phyloP scores from a whole-genome alignment of 1,140 invertebrate species.

The Chironomus striatipennis region DNA sequence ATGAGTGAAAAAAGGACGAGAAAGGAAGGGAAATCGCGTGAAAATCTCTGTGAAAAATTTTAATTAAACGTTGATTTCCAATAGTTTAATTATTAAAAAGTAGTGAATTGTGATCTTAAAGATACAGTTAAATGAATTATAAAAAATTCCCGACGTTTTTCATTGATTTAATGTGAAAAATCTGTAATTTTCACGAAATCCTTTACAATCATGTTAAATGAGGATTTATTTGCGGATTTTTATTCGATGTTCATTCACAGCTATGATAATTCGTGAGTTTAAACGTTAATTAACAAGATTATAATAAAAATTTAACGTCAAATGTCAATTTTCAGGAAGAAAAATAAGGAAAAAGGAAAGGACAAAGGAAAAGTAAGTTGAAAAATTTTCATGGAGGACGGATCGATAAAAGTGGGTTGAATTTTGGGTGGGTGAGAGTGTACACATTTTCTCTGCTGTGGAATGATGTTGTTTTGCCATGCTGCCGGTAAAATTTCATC shows the following conservation, averaged over 20 bases:
- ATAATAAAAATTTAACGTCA: background rate
- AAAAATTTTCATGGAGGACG: slow-evolving; percentile 19
- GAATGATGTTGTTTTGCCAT: slow-evolving; percentile 13
- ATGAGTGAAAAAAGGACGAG: slow-evolving; percentile 21
- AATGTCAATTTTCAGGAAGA: background rate
- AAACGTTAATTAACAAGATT: background rate
- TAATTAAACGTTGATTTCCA: background rate
- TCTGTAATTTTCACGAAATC: slow-evolving; percentile 14
- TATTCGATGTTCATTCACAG: slow-evolving; percentile 18
- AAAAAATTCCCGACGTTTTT: background rate
- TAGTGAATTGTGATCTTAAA: background rate
- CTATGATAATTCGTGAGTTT: slow-evolving; percentile 21
- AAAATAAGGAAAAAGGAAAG: slow-evolving; percentile 17
- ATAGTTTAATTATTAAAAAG: slow-evolving; percentile 16
- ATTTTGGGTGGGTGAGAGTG: background rate
- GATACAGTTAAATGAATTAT: background rate
- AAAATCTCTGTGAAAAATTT: slow-evolving; percentile 10
- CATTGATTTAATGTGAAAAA: slow-evolving; percentile 10
- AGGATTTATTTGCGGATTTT: slow-evolving; percentile 16
- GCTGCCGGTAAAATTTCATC: background rate
- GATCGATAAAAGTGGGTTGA: slow-evolving; percentile 22
- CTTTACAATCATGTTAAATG: background rate
- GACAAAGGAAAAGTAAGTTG: slow-evolving; percentile 22
- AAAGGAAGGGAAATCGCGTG: slow-evolving; percentile 3
- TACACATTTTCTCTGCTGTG: background rate